Base-by-base conservation (phyloP, 2,113 vertebrate genomes). In the Lasiurus cinereus region DNA sequence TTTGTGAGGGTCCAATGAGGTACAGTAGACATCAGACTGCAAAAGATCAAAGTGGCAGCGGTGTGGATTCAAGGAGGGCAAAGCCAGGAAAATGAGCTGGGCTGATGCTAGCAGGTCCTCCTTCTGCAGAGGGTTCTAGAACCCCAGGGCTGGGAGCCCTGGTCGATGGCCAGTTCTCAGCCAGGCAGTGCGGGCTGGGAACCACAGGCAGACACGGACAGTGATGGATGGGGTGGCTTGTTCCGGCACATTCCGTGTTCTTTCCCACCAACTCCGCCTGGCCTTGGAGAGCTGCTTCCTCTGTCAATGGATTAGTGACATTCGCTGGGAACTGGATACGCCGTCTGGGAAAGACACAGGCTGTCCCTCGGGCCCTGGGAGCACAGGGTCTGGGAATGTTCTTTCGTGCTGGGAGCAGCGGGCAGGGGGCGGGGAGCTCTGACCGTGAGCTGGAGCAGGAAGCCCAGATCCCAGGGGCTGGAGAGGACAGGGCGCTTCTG, bases 151-250 rank as follows among this genome's bases (percentile, higher is more conserved):
- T 83, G 77, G 67, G 74, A 94, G n/a, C 5, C 3, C 50, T 74
- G 93, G 84, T 56, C 70, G 21, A 15, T 6, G 27, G 80, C 93
- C 84, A 66, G 76, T 79, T 96, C 93, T 94, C 93, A 91, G 95
- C 86, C 3, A 33, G 77, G 76, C 66, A 43, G 70, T 85, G 82
- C 3, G 0, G 91, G 88, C 89, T 95, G 85, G 85, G 91, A 87
- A 87, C 85, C 62, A 39, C 43, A 98, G 98, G 97, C 98, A 24
- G 72, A 77, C 8, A 3, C 12, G 43, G 92, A 93, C 93, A 95
- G 92, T 91, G 97, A 97, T 96, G 83, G 93, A 95, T 97, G 93
- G 85, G 86, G 86, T 16, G 93, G 83, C 93, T 77, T 33, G 95
- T 93, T 74, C 87, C 74, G n/a, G 90, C 83, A 94, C 91, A 94